Evolutionary conservation across 2,797 vertebrate genomes (phyloP).

Genomic region (Vipera ursinii): DNA sequence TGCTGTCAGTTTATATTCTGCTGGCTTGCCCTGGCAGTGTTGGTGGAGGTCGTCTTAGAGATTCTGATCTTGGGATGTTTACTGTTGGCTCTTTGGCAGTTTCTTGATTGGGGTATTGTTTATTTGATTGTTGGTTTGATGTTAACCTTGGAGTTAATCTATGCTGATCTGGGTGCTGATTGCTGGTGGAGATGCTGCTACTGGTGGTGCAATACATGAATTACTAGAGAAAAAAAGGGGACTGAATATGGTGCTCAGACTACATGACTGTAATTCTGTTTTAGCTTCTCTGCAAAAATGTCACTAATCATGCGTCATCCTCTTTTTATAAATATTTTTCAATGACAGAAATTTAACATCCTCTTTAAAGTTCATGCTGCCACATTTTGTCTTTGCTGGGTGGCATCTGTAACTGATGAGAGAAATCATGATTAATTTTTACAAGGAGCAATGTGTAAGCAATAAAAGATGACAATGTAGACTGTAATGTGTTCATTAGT

Average conservation of each 20-base stretch:
- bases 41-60: too few species aligned
- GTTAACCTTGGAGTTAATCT: too few species aligned
- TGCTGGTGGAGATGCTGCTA: too few species aligned
- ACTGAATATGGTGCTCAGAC: not conserved
- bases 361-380: not conserved
- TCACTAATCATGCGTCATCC: not conserved
- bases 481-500: not conserved
- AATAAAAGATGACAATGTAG: slow-evolving; percentile 10
- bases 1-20: too few species aligned
- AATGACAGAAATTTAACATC: not conserved
- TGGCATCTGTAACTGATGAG: slow-evolving; percentile 19
- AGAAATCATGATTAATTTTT: not conserved
- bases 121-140: too few species aligned
- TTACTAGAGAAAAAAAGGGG: not conserved
- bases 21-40: too few species aligned
- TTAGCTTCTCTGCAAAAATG: not conserved
- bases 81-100: too few species aligned
- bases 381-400: not conserved
- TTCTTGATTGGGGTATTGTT: too few species aligned
- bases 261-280: not conserved
- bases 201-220: not conserved
- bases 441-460: not conserved
- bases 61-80: too few species aligned
- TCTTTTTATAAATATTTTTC: slow-evolving; percentile 16
- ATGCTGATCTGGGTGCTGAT: too few species aligned